These are phyloP conservation scores for Petrolisthes manimaculis DNA, from an alignment of 2,888 invertebrate genomes.

Conservation along the genomic window DNA sequence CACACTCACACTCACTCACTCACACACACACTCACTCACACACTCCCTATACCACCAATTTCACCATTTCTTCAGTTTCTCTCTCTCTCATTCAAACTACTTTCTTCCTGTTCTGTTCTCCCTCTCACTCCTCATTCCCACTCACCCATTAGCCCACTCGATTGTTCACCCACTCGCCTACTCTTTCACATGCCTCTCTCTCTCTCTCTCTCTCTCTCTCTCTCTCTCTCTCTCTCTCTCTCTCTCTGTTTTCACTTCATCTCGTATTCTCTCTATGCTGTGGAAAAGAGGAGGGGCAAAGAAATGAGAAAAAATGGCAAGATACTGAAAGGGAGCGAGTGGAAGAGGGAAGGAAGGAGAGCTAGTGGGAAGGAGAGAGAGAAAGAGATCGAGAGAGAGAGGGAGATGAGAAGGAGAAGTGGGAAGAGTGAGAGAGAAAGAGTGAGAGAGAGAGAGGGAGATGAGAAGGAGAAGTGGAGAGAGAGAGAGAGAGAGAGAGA, in stretches of 20 bases:
- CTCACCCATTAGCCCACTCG: neutral
- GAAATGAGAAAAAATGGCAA: neutral
- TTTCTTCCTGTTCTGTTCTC: neutral
- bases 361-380: neutral
- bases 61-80: neutral
- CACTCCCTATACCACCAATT: neutral
- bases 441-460: neutral
- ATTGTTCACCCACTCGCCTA: neutral
- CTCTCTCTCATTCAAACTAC: neutral
- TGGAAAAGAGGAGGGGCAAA: neutral
- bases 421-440: neutral
- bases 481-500: too few relatives aligned
- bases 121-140: neutral
- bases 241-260: slow-evolving; percentile 1
- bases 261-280: too few relatives aligned
- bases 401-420: neutral
- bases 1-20: neutral
- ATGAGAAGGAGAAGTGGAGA: neutral
- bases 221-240: neutral
- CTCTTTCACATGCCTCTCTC: neutral
- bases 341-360: neutral
- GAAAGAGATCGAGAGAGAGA: too few relatives aligned
- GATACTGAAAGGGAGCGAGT: neutral
- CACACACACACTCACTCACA: neutral
- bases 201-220: neutral